Conservation (phyloP, 2,888 invertebrate genomes). For the Agonopterix subpropinquella region DNA sequence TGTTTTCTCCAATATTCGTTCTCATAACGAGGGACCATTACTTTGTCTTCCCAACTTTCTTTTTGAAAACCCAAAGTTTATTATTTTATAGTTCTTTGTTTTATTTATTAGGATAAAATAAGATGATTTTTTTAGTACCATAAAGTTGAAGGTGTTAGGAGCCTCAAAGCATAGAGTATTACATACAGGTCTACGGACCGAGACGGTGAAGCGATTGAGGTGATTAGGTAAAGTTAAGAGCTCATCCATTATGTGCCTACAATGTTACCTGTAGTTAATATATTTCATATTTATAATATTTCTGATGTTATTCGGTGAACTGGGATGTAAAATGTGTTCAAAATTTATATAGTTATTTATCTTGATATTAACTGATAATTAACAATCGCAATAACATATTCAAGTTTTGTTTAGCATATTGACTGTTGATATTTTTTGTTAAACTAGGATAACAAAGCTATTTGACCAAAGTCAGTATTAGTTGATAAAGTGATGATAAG, state of each 20-base stretch:
- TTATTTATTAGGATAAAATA: constrained; percentile 57
- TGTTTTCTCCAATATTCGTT: constrained; percentile 34
- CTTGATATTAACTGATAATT: constrained; percentile 69
- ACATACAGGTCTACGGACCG: not conserved
- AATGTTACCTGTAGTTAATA: constrained; percentile 72
- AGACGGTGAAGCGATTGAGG: not conserved
- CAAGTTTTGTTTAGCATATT: constrained; percentile 63
- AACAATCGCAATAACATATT: constrained; percentile 56
- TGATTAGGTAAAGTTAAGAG: constrained; percentile 45
- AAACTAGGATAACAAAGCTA: constrained; percentile 74
- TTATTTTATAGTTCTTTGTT: constrained; percentile 48
- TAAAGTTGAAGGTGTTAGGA: constrained; percentile 11
- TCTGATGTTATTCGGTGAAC: constrained; percentile 50
- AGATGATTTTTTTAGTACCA: constrained; percentile 8
- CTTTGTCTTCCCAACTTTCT: constrained; percentile 63
- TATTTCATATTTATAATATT: constrained; percentile 43
- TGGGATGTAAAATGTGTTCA: constrained; percentile 67
- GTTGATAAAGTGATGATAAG: constrained; percentile 63
- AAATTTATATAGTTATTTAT: constrained; percentile 47
- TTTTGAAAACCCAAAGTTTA: constrained; percentile 63
- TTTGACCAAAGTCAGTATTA: constrained; percentile 77
- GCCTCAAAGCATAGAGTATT: constrained; percentile 14
- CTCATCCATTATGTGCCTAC: constrained; percentile 72
- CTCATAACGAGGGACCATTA: constrained; percentile 50
- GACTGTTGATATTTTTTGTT: constrained; percentile 72